These are phyloP conservation scores for Sardinella longiceps DNA, from an alignment of 2,797 vertebrate species.

Conservation along the genomic window DNA sequence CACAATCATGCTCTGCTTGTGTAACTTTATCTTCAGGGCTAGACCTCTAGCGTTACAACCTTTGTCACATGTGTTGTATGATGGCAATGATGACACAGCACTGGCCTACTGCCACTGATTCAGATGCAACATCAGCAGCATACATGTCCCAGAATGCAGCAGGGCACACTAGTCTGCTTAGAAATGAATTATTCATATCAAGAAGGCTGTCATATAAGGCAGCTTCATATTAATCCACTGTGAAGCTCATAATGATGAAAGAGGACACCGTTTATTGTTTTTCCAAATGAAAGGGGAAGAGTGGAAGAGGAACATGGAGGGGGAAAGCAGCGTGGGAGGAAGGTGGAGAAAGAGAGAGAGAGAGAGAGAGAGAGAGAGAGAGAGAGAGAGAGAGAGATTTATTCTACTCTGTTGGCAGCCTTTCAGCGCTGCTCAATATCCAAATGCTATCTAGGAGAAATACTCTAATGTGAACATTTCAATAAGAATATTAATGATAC, in stretches of 20 bases:
- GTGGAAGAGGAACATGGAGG: not conserved
- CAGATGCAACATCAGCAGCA: not conserved
- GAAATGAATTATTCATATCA: not conserved
- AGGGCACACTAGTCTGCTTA: not conserved
- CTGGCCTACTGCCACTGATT: not conserved
- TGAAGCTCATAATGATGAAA: not conserved
- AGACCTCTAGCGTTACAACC: not conserved
- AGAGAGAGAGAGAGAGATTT: not conserved
- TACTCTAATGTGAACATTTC: not conserved
- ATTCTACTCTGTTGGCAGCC: not conserved
- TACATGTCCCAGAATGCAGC: constrained; percentile 18
- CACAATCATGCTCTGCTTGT: not conserved
- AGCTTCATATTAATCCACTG: not conserved
- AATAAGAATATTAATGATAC: not conserved
- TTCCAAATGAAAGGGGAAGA: not conserved
- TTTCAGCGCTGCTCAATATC: not conserved
- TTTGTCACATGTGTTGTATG: not conserved
- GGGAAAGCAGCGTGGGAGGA: not conserved
- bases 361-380: not conserved
- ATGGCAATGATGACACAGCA: not conserved
- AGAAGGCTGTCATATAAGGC: not conserved
- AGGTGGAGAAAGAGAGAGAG: no score
- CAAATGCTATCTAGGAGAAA: not conserved
- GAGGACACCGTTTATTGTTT: not conserved
- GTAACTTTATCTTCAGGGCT: not conserved